Percentiles rank a stretch among this genome's conserved stretches.
phyloP scores from a whole-genome alignment of 2,113 vertebrate genomes.

The Phasianus colchicus region DNA sequence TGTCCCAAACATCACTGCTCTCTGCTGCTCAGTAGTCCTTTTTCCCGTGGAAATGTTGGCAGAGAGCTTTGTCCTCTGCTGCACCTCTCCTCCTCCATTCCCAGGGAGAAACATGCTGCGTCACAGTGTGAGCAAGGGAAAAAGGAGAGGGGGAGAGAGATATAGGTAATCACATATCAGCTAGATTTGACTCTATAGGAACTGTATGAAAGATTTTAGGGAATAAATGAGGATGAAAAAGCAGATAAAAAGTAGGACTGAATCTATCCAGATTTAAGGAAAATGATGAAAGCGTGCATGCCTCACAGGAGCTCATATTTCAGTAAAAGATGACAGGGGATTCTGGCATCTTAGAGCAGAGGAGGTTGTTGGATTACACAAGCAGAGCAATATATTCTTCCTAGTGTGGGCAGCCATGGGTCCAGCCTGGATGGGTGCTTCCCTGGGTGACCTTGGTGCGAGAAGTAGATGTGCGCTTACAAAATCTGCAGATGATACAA shows the following conservation, averaged over 20 bases:
- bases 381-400: not conserved
- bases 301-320: conserved; percentile 4
- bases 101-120: not conserved
- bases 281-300: not conserved
- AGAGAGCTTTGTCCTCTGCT: conserved; percentile 3
- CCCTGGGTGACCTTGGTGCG: not conserved
- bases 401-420: not conserved
- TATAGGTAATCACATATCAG: not conserved
- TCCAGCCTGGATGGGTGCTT: not conserved
- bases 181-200: not conserved
- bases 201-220: not conserved
- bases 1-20: not conserved
- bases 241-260: not conserved
- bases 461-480: not conserved
- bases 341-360: not conserved
- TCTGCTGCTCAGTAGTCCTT: not conserved
- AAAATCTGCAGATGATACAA: conserved; percentile 32
- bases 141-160: not conserved
- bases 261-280: not conserved
- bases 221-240: not conserved
- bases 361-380: not conserved
- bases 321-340: not conserved
- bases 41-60: not conserved
- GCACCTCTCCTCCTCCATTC: not conserved
- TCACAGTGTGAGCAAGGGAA: not conserved